A percentile compares a stretch with the other conserved stretches of the same genome.
These are phyloP conservation scores for Gastrophryne carolinensis DNA, from an alignment of 2,797 vertebrate genomes.

Conservation along the genomic window DNA sequence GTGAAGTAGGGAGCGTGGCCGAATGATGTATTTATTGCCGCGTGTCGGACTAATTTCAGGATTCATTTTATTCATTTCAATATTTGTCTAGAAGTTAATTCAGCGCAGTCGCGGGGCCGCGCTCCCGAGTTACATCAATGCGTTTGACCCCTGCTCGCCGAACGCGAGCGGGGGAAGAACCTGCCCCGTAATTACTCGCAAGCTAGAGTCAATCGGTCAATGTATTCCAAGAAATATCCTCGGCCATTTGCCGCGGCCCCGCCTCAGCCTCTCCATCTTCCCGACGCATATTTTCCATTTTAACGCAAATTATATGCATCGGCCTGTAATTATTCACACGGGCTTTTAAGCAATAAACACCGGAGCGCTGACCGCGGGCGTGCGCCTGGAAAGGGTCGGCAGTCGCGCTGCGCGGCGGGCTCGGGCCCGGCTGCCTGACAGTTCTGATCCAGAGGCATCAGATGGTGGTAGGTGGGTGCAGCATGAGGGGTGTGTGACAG, in stretches of 20 bases:
- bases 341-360: constrained; percentile 38
- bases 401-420: background rate
- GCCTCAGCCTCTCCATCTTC: constrained; percentile 26
- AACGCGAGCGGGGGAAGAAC: constrained; percentile 25
- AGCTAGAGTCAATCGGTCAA: constrained; percentile 51
- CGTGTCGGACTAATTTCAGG: background rate
- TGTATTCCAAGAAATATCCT: constrained; percentile 54
- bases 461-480: too few species aligned
- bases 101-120: background rate
- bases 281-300: constrained; percentile 38
- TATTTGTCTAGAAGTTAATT: constrained; percentile 1
- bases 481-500: too few species aligned
- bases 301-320: constrained; percentile 40
- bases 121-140: constrained; percentile 45
- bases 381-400: background rate
- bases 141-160: constrained; percentile 16
- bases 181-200: constrained; percentile 51
- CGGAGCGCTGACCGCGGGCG: background rate
- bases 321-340: constrained; percentile 45
- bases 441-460: too few species aligned
- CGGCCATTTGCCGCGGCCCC: constrained; percentile 37
- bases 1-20: background rate
- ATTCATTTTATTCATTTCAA: constrained; percentile 31
- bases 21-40: background rate
- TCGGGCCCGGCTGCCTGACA: too few species aligned